Evolutionary conservation across 2,797 vertebrate genomes (phyloP).

Genomic region (Stomatorhinus walkeri): DNA sequence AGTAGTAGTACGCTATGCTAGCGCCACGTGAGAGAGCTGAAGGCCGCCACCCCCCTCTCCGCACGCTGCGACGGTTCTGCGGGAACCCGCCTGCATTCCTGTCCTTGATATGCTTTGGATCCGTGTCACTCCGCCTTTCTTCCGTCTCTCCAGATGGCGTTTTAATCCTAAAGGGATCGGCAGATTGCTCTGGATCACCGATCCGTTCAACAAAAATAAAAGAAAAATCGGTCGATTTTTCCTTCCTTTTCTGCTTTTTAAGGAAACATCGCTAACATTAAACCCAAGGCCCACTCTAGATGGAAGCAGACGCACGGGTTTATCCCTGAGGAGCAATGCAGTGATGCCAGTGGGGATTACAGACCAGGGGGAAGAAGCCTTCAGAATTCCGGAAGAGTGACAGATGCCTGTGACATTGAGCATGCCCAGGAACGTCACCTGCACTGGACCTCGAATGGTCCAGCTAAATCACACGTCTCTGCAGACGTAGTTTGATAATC

Average conservation of each 20-base stretch:
- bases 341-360: not conserved
- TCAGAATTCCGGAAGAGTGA: not conserved
- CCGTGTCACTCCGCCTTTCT: not conserved
- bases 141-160: not conserved
- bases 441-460: not conserved
- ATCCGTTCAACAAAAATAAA: constrained; percentile 25
- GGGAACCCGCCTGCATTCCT: not conserved
- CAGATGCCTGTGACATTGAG: not conserved
- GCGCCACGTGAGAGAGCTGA: not conserved
- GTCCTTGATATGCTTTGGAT: not conserved
- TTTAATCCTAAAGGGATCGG: constrained; percentile 28
- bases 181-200: constrained; percentile 28
- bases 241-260: not conserved
- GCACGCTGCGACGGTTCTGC: not conserved
- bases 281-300: not conserved
- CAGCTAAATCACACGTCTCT: not conserved
- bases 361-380: not conserved
- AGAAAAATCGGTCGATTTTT: not conserved
- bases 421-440: not conserved
- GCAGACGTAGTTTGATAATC: not conserved
- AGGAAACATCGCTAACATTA: not conserved
- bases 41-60: not conserved
- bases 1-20: not conserved
- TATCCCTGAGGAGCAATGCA: not conserved
- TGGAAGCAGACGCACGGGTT: not conserved